Evolutionary conservation across 1,140 invertebrate genomes (phyloP).

Genomic region (Myzus persicae): DNA sequence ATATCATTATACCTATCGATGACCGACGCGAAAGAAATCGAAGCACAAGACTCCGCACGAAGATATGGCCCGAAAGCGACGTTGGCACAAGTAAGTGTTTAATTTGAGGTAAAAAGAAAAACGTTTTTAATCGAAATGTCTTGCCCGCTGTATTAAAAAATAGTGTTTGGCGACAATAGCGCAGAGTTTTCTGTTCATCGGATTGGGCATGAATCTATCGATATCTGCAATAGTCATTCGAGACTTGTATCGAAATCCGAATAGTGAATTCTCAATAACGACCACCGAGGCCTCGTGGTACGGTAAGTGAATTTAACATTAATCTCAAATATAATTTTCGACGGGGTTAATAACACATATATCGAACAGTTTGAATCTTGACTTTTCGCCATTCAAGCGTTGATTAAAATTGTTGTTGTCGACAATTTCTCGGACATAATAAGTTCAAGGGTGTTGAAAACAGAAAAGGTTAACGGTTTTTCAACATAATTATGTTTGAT

Average conservation of each 20-base stretch:
- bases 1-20: neutral
- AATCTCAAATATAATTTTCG: neutral
- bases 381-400: neutral
- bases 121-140: neutral
- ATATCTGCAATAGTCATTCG: conserved; percentile 11
- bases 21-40: neutral
- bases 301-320: neutral
- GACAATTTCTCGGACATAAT: neutral
- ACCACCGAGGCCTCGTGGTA: conserved; percentile 51
- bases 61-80: conserved; percentile 1
- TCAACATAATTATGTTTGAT: neutral
- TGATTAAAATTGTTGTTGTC: neutral
- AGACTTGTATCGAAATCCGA: neutral
- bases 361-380: neutral
- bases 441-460: neutral
- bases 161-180: conserved; percentile 7
- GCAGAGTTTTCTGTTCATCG: conserved; percentile 18
- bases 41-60: too few species aligned
- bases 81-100: conserved; percentile 21
- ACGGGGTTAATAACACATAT: neutral
- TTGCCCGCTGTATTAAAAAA: neutral
- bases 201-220: neutral
- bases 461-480: neutral
- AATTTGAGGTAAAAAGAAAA: neutral
- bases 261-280: conserved; percentile 62